Percentiles rank a stretch among this genome's conserved stretches.
phyloP scores from a whole-genome alignment of 1,140 invertebrate species.

The Heliothis subflexa region DNA sequence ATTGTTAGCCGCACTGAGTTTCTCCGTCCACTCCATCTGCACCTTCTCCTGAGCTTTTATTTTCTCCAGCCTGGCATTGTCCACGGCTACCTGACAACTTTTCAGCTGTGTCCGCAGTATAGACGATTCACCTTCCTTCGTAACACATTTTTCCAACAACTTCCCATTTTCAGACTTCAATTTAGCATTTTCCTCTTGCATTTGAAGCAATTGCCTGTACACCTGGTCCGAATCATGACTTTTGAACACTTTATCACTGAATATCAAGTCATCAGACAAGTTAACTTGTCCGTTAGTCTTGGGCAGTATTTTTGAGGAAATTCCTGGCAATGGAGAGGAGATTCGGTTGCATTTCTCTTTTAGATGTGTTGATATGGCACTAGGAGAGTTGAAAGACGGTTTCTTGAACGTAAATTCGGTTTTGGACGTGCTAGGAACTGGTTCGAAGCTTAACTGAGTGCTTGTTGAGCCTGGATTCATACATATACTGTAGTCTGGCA shows the following conservation, averaged over 20 bases:
- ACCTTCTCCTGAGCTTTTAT: slow-evolving; percentile 77
- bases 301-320: slow-evolving; percentile 59
- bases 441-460: slow-evolving; percentile 60
- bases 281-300: slow-evolving; percentile 53
- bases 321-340: slow-evolving; percentile 73
- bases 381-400: slow-evolving; percentile 57
- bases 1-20: slow-evolving; percentile 65
- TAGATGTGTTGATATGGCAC: slow-evolving; percentile 62
- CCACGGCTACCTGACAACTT: slow-evolving; percentile 70
- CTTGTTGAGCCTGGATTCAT: slow-evolving; percentile 75
- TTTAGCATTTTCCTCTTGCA: slow-evolving; percentile 81
- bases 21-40: slow-evolving; percentile 78
- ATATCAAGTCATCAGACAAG: slow-evolving; percentile 64
- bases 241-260: slow-evolving; percentile 72
- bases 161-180: slow-evolving; percentile 80
- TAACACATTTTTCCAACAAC: slow-evolving; percentile 79
- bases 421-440: slow-evolving; percentile 67
- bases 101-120: slow-evolving; percentile 81
- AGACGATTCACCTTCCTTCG: slow-evolving; percentile 82
- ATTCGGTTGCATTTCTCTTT: slow-evolving; percentile 72
- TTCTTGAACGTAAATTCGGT: slow-evolving; percentile 70
- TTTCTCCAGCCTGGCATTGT: slow-evolving; percentile 77
- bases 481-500: slow-evolving; percentile 75
- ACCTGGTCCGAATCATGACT: slow-evolving; percentile 64
- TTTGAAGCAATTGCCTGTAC: slow-evolving; percentile 67